phyloP scores from a whole-genome alignment of 2,888 invertebrate species.

The Tiliacea citrago region DNA sequence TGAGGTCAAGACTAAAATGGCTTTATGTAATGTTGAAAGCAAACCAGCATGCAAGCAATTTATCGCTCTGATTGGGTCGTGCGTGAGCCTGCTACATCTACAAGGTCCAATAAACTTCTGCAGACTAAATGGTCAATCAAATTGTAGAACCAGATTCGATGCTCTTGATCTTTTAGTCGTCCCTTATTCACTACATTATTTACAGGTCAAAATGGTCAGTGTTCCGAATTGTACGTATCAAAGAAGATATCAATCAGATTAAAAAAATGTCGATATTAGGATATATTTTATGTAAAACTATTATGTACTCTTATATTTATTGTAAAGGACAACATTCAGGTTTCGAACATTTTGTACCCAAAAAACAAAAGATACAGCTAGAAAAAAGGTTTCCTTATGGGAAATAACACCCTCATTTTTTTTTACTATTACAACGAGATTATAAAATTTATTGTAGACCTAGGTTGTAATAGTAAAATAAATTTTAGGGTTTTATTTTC shows the following conservation, averaged over 20 bases:
- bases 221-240: neutral
- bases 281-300: constrained; percentile 3
- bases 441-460: too few relatives aligned
- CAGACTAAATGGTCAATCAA: neutral
- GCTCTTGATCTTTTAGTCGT: constrained; percentile 4
- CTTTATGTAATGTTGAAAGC: neutral
- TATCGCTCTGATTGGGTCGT: constrained; percentile 19
- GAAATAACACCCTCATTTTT: too few relatives aligned
- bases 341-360: too few relatives aligned
- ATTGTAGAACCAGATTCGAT: constrained; percentile 9
- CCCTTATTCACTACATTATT: constrained; percentile 6
- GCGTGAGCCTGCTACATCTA: neutral
- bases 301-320: neutral
- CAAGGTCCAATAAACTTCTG: constrained; percentile 7
- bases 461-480: too few relatives aligned
- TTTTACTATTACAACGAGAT: too few relatives aligned
- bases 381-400: too few relatives aligned
- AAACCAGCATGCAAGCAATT: constrained; percentile 1
- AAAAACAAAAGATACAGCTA: too few relatives aligned
- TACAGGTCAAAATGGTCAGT: neutral
- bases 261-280: neutral
- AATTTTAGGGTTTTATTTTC: too few relatives aligned
- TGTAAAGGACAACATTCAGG: neutral
- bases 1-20: neutral
- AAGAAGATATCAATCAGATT: neutral